A percentile compares a stretch with the other conserved stretches of the same genome.
Evolutionary conservation across 2,797 vertebrate species (phyloP).

Genomic region (Typhlichthys subterraneus): DNA sequence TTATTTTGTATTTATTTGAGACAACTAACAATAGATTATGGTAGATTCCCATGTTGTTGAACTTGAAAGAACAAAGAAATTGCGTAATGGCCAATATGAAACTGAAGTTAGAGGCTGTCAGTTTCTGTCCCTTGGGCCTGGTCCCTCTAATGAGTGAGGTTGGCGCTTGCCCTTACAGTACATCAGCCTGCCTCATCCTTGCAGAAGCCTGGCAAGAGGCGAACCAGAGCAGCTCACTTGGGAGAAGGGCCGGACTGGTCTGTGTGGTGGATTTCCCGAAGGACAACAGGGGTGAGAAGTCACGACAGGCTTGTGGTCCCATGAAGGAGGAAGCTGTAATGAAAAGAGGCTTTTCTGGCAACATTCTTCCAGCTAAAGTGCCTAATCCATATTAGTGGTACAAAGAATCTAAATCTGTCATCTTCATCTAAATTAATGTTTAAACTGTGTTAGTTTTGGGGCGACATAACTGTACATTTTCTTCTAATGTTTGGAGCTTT

Average conservation of each 20-base stretch:
- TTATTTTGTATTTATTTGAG: conserved; percentile 18
- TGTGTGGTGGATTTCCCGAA: conserved; percentile 46
- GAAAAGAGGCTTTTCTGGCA: conserved; percentile 76
- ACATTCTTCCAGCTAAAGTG: conserved; percentile 70
- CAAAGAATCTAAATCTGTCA: conserved; percentile 61
- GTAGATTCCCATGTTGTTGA: conserved; percentile 37
- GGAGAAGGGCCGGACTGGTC: conserved; percentile 56
- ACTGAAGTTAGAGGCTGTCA: conserved; percentile 62
- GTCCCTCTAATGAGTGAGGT: conserved; percentile 76
- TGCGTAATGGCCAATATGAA: conserved; percentile 67
- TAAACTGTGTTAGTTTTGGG: conserved; percentile 52
- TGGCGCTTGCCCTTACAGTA: conserved; percentile 69
- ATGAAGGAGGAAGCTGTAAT: conserved; percentile 61
- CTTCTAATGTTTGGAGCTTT: conserved; percentile 69
- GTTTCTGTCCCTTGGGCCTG: conserved; percentile 67
- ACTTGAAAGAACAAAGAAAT: conserved; percentile 46
- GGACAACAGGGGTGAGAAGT: conserved; percentile 66
- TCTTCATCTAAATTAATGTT: conserved; percentile 73
- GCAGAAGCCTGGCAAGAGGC: conserved; percentile 44
- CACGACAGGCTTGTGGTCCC: conserved; percentile 71
- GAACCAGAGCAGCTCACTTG: conserved; percentile 53
- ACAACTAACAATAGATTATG: conserved; percentile 44
- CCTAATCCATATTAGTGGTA: conserved; percentile 78
- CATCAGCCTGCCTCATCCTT: conserved; percentile 41
- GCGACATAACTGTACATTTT: conserved; percentile 54